These are phyloP conservation scores for Passer domesticus DNA, from an alignment of 2,113 vertebrate species.

Conservation along the genomic window DNA sequence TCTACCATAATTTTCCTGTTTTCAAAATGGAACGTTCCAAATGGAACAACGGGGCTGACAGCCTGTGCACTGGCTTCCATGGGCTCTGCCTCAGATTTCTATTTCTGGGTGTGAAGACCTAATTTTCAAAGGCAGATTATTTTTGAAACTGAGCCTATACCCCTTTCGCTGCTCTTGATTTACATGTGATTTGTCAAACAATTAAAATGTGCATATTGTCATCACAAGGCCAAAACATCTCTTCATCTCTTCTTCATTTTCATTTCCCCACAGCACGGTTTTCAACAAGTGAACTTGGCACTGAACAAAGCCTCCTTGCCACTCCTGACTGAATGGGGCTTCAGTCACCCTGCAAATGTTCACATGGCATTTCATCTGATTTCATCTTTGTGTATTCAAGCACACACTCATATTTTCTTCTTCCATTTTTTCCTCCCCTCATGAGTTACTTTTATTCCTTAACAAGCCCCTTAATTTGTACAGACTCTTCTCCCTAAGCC, in stretches of 20 bases:
- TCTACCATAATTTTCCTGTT: not conserved
- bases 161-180: constrained; percentile 12
- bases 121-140: constrained; percentile 34
- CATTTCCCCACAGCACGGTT: not conserved
- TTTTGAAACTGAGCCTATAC: constrained; percentile 35
- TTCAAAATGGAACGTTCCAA: constrained; percentile 32
- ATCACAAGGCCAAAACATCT: constrained; percentile 7
- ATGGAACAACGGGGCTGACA: not conserved
- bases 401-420: not conserved
- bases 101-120: constrained; percentile 34
- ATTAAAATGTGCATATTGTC: constrained; percentile 17
- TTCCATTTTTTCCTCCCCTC: not conserved
- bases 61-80: not conserved
- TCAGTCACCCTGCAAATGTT: constrained; percentile 17
- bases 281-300: constrained; percentile 19
- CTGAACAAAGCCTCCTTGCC: not conserved
- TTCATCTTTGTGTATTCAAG: not conserved
- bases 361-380: not conserved
- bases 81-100: constrained; percentile 34
- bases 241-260: constrained; percentile 7
- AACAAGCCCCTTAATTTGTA: not conserved
- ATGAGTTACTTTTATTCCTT: not conserved
- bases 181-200: not conserved
- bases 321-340: not conserved
- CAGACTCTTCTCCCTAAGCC: not conserved